These are phyloP conservation scores for Rhogogaster chlorosoma DNA, from an alignment of 2,888 invertebrate genomes.

Conservation along the genomic window DNA sequence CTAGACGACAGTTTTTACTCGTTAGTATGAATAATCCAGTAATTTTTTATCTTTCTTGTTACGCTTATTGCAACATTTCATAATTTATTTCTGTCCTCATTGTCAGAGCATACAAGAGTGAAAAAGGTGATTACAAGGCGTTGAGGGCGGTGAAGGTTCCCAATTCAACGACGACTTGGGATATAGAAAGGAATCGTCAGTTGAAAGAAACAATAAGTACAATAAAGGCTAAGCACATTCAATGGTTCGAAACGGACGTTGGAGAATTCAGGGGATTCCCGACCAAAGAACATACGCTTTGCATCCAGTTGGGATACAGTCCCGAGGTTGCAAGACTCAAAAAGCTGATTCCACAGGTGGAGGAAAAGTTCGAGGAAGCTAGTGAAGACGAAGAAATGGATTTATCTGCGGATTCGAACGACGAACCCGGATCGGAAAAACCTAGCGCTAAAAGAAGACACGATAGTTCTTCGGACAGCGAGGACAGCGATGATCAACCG, in stretches of 20 bases:
- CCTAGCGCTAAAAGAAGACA: constrained; percentile 58
- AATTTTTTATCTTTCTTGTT: background rate
- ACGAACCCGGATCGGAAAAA: constrained; percentile 70
- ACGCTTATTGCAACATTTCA: background rate
- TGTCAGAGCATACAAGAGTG: constrained; percentile 82
- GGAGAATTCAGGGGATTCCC: constrained; percentile 79
- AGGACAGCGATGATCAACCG: constrained; percentile 58
- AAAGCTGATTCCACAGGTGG: constrained; percentile 58
- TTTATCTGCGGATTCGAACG: constrained; percentile 74
- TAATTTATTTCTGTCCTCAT: background rate
- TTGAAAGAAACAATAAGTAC: constrained; percentile 81
- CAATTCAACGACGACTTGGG: constrained; percentile 84
- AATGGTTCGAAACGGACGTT: constrained; percentile 80
- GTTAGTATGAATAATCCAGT: constrained; percentile 57
- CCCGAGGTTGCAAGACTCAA: constrained; percentile 80
- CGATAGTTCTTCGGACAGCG: constrained; percentile 57
- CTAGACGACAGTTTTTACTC: constrained; percentile 74
- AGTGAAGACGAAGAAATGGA: constrained; percentile 54
- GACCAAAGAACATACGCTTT: constrained; percentile 83
- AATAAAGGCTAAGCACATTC: constrained; percentile 81
- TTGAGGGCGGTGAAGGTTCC: constrained; percentile 82
- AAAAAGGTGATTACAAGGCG: constrained; percentile 86
- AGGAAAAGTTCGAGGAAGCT: constrained; percentile 56
- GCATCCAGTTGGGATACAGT: constrained; percentile 88
- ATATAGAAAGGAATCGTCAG: constrained; percentile 85